A percentile compares a stretch with the other conserved stretches of the same genome.
These are phyloP conservation scores for Diarsia mendica DNA, from an alignment of 2,888 invertebrate species.

Conservation along the genomic window DNA sequence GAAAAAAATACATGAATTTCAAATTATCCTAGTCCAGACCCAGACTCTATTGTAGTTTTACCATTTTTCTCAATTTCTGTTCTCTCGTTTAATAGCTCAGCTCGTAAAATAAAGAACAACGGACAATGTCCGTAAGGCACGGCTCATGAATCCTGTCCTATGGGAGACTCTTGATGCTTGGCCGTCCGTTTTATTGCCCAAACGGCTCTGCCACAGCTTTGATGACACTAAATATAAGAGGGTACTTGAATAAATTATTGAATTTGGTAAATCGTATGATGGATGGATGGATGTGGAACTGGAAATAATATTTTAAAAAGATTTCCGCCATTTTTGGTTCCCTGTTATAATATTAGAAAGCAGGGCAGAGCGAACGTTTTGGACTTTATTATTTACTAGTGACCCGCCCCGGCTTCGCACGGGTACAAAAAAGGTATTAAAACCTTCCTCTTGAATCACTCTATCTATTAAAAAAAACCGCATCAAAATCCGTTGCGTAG, in stretches of 20 bases:
- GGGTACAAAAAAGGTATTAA: too few species aligned
- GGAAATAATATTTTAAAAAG: not conserved
- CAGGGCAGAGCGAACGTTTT: not conserved
- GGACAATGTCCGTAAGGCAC: slow-evolving; percentile 60
- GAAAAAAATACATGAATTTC: not conserved
- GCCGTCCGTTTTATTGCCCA: slow-evolving; percentile 50
- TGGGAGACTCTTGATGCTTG: slow-evolving; percentile 47
- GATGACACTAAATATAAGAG: slow-evolving; percentile 33
- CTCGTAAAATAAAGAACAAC: slow-evolving; percentile 63
- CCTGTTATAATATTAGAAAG: not conserved
- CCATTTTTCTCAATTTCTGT: slow-evolving; percentile 21
- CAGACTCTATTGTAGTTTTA: not conserved
- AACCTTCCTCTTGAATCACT: too few species aligned
- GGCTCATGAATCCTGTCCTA: slow-evolving; percentile 63
- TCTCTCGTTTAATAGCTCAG: slow-evolving; percentile 59
- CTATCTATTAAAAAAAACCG: too few species aligned
- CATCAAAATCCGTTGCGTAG: too few species aligned
- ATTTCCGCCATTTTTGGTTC: too few species aligned
- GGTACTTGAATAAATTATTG: slow-evolving; percentile 37
- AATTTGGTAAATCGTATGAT: slow-evolving; percentile 25
- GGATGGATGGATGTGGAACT: not conserved
- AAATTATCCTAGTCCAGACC: not conserved
- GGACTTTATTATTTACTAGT: too few species aligned
- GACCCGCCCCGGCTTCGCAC: too few species aligned
- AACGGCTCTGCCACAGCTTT: slow-evolving; percentile 38